Evolutionary conservation across 92 coral and sea anemone genomes (phyloP), one percentile per base, ranked within the genome.

Genomic region (Hydrozoanthus gracilis): DNA sequence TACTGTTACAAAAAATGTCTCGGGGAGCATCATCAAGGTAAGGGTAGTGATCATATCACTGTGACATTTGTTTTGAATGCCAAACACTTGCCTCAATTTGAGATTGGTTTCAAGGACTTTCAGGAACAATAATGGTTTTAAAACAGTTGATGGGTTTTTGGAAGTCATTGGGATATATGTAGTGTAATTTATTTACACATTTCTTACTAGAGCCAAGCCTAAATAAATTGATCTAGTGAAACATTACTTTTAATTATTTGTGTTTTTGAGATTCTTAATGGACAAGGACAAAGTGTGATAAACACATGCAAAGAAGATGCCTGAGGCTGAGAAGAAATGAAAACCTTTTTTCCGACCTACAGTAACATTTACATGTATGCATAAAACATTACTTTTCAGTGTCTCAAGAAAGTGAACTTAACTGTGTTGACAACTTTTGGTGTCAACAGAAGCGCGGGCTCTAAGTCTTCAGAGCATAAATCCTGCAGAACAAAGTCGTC

Each of bases 371-470:
- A 56, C 62, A 56, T 56, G 10, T 56, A 56, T 56, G 62, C 62
- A 8, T 56, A 56, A 9, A 0, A 56, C 62, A 9, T 56, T 15
- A 9, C 62, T 56, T 56, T 56, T 56, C 62, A 56, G 5, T 56
- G 7, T 56, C 62, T 56, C 46, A 15, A 17, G 35, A 18, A 69
- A 69, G 73, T 18, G 9, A 39, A 69, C 8, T 69, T 69, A 46
- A 69, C 48, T 3, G 14, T 48, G 46, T 44, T 90, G 16, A 90
- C 90, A 46, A 90, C 92, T 51, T 75, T 75, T 55, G 44, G 35
- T 66, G 88, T 88, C 11, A 88, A 74, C 39, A 39, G 47, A 62
- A 27, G 16, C 64, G 89, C 92, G 5, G 89, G 89, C 3, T 58
- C 17, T 58, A 89, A 89, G 55, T 27, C 51, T 7, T 64, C 91